Percentiles rank a stretch among this genome's conserved stretches.
Conservation (phyloP, 2,888 invertebrate genomes). For the Orthosia gracilis region DNA sequence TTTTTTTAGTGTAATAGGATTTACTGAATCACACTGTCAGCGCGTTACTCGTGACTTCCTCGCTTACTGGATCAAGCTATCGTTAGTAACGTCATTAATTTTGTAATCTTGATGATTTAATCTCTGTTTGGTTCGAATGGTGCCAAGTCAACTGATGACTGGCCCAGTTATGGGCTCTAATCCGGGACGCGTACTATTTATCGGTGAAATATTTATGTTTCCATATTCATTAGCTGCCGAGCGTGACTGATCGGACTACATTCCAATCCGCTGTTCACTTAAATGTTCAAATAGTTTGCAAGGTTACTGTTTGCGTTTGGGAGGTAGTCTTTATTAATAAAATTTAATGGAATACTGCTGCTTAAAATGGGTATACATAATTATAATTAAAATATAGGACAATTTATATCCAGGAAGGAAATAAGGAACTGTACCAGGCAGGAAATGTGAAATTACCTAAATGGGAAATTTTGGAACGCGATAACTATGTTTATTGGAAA, state of each 20-base stretch:
- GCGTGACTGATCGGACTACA: constrained; percentile 56
- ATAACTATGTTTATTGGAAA: background rate
- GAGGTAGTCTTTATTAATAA: background rate
- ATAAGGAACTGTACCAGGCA: background rate
- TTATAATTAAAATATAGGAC: background rate
- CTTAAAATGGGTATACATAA: background rate
- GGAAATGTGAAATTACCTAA: background rate
- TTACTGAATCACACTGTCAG: background rate
- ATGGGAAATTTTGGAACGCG: background rate
- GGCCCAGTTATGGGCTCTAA: constrained; percentile 44
- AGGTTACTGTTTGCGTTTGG: constrained; percentile 10
- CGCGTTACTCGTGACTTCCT: constrained; percentile 2
- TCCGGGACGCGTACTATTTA: constrained; percentile 57
- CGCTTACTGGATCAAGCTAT: constrained; percentile 15
- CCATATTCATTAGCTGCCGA: constrained; percentile 58
- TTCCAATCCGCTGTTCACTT: constrained; percentile 45
- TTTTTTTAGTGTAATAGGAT: constrained; percentile 3
- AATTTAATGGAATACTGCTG: background rate
- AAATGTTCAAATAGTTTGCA: constrained; percentile 42
- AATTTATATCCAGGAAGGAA: background rate
- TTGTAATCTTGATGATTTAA: constrained; percentile 41
- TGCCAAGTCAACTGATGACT: constrained; percentile 41
- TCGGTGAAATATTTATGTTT: constrained; percentile 48
- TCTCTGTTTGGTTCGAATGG: constrained; percentile 26
- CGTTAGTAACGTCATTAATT: constrained; percentile 32